Base-by-base conservation (phyloP, 2,113 vertebrate genomes). In the Sarotherodon lohbergeri region DNA sequence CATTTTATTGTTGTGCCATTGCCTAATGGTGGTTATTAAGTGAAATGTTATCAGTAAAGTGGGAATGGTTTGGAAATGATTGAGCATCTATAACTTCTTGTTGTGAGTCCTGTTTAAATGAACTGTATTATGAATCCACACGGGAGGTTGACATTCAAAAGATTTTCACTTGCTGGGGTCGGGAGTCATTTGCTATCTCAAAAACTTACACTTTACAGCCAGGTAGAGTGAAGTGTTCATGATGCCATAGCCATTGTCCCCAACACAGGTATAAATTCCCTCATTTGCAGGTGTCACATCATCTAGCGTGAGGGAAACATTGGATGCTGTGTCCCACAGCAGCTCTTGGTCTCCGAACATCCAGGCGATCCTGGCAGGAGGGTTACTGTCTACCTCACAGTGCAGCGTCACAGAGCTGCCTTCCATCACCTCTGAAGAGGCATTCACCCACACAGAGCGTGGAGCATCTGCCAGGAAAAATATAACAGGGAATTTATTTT, bases 361-460 rank as follows among this genome's bases (percentile, higher is more conserved):
- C 98, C 98, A 98, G 29, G 97, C 95, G 68, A 98, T 96, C 85
- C 95, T 94, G 9, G 98, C 87, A 14, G 80, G 86, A 5, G 98
- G 98, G 91, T 97, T 98, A 86, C 98, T 98, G 94, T 98, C 98
- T 43, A 98, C 97, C 84, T 97, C 96, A 12, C 98, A 98, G 89
- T 97, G 93, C 90, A 98, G 94, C 48, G 91, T 95, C 91, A 98
- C 96, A 2, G 96, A 96, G 13, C 95, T 96, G 85, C 97, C 97
- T 86, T 98, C 98, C 89, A 97, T 97, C 83, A 97, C 97, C 89
- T 98, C 98, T 16, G 96, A 94, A 0, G 97, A 98, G 7, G 96
- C 95, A 41, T 98, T 98, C 48, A 97, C 97, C 95, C 97, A 97
- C 85, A 98, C 96, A 0, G 97, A 96, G 54, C 96, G 95, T 0